Conservation (phyloP, 2,888 invertebrate species). For the Odontocerum albicorne region DNA sequence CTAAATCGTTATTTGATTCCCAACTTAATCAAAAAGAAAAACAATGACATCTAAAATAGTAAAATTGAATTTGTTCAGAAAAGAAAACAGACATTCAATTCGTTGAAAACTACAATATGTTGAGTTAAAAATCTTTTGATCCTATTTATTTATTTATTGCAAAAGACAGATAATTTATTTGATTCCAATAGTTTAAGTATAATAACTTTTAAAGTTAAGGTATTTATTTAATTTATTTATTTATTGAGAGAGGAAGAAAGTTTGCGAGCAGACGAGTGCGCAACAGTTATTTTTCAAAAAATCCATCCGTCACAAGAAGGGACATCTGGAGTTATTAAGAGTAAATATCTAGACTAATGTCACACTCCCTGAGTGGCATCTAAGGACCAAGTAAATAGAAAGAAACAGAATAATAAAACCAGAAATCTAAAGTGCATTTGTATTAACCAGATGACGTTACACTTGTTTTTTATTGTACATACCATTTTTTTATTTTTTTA, state of each 20-base stretch:
- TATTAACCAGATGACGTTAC: slow-evolving; percentile 6
- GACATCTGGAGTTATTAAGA: slow-evolving; percentile 46
- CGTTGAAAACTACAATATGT: no score
- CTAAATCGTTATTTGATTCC: no score
- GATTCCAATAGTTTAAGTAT: slow-evolving; percentile 11
- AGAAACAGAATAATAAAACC: neutral
- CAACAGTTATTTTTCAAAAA: slow-evolving; percentile 3
- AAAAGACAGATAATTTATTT: no score
- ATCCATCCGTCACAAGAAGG: slow-evolving; percentile 3
- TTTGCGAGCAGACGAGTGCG: slow-evolving; percentile 10
- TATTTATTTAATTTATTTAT: slow-evolving; percentile 56
- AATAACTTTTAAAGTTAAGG: slow-evolving; percentile 50
- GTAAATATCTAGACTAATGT: slow-evolving; percentile 62
- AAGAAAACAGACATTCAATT: no score
- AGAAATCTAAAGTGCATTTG: slow-evolving; percentile 6
- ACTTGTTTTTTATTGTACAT: slow-evolving; percentile 26
- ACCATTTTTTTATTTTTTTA: slow-evolving; percentile 25
- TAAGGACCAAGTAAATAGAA: neutral
- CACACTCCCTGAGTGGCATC: slow-evolving; percentile 59
- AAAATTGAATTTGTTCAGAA: no score
- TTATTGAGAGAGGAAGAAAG: slow-evolving; percentile 58
- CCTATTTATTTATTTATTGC: slow-evolving; percentile 10
- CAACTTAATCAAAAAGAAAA: no score
- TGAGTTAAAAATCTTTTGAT: no score
- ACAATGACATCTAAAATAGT: no score